phyloP scores from a whole-genome alignment of 2,888 invertebrate species.

The Drosophila affinis region DNA sequence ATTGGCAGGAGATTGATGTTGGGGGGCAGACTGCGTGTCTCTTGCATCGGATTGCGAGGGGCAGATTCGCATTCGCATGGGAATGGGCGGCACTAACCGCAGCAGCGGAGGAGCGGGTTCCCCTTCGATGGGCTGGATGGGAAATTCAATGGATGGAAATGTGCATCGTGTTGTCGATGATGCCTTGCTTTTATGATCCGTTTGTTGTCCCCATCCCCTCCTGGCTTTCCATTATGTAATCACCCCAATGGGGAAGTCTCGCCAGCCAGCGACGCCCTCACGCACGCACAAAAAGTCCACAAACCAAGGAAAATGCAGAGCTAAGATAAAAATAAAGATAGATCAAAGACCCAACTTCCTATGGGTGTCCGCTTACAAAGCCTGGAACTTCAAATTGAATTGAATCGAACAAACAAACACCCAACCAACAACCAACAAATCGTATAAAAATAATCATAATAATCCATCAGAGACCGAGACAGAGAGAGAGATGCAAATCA shows the following conservation, averaged over 20 bases:
- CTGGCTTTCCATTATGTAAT: slow-evolving; percentile 28
- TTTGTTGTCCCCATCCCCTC: not conserved
- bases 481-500: not conserved
- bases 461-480: slow-evolving; percentile 10
- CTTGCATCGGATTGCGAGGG: slow-evolving; percentile 10
- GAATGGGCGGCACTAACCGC: slow-evolving; percentile 4
- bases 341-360: slow-evolving; percentile 42
- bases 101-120: not conserved
- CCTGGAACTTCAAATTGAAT: slow-evolving; percentile 5
- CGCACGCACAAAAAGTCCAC: slow-evolving; percentile 32
- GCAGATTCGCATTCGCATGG: not conserved
- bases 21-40: slow-evolving; percentile 27
- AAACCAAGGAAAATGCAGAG: slow-evolving; percentile 10
- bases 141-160: slow-evolving; percentile 23
- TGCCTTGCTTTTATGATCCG: slow-evolving; percentile 12
- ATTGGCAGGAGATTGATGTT: slow-evolving; percentile 11
- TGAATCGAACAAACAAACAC: not conserved
- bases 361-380: slow-evolving; percentile 41
- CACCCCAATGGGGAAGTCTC: slow-evolving; percentile 34
- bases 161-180: slow-evolving; percentile 14
- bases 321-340: slow-evolving; percentile 12
- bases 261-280: slow-evolving; percentile 19
- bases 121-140: not conserved
- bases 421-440: not conserved
- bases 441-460: slow-evolving; percentile 20